These are phyloP conservation scores for Lineus longissimus DNA, from an alignment of 1,140 invertebrate genomes.

Conservation along the genomic window DNA sequence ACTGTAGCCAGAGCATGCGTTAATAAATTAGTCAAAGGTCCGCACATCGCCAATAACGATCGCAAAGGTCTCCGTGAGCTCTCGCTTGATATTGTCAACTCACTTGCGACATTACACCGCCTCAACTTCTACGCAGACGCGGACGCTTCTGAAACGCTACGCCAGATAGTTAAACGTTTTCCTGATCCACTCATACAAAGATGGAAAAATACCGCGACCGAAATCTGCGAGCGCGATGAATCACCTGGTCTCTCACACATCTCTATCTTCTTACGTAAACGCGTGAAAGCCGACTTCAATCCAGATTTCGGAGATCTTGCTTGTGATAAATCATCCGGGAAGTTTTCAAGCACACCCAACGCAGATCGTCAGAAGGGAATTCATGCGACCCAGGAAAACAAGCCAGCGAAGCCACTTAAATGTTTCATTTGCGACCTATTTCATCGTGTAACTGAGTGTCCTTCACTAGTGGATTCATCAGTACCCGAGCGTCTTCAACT, in stretches of 20 bases:
- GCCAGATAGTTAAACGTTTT: slow-evolving; percentile 1
- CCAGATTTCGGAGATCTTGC: slow-evolving; percentile 7
- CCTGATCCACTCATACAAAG: background rate
- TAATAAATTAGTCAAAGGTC: background rate
- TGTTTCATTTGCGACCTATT: background rate
- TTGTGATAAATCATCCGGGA: too few species aligned
- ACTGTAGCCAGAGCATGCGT: slow-evolving; percentile 1
- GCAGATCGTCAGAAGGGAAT: background rate
- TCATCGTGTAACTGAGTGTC: too few species aligned
- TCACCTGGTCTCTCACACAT: background rate
- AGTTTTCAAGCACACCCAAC: background rate
- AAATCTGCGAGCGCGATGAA: too few species aligned
- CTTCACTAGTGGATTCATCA: background rate
- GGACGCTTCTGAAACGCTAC: too few species aligned
- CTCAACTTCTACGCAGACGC: background rate
- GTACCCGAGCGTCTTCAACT: background rate
- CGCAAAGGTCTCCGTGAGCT: background rate
- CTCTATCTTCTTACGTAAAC: background rate
- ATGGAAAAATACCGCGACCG: background rate
- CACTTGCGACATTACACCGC: background rate
- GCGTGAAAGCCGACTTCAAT: slow-evolving; percentile 4
- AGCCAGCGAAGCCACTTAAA: background rate
- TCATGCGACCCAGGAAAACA: too few species aligned
- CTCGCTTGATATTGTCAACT: slow-evolving; percentile 1
- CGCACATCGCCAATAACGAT: background rate